phyloP scores from a whole-genome alignment of 2,888 invertebrate genomes.

The Drosophila emarginata region DNA sequence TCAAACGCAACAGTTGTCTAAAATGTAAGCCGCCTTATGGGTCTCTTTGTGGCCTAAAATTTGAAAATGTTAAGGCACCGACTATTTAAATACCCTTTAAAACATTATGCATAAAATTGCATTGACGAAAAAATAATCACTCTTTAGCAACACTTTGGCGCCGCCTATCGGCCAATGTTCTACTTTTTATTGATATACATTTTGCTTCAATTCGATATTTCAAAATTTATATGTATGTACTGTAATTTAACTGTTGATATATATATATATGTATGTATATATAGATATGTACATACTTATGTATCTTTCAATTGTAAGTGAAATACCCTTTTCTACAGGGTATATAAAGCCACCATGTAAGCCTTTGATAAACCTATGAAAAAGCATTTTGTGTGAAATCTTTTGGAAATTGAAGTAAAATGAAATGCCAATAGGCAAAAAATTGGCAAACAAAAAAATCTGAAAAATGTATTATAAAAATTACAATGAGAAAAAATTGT shows the following conservation, averaged over 20 bases:
- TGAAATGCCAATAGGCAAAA: neutral
- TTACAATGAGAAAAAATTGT: neutral
- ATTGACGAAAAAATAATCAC: too few species aligned
- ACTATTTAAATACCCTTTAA: neutral
- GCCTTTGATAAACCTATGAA: conserved; percentile 1
- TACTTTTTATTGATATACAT: too few species aligned
- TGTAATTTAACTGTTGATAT: too few species aligned
- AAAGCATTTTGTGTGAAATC: conserved; percentile 4
- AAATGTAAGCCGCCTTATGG: conserved; percentile 22
- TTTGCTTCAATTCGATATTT: too few species aligned
- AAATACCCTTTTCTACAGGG: neutral
- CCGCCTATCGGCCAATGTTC: neutral
- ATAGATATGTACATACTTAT: too few species aligned
- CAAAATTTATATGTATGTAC: too few species aligned
- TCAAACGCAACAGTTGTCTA: conserved; percentile 41
- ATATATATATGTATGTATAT: too few species aligned
- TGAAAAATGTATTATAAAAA: neutral
- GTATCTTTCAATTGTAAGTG: too few species aligned
- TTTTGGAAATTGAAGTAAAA: neutral
- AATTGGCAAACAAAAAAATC: neutral
- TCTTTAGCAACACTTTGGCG: neutral
- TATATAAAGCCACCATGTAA: conserved; percentile 1
- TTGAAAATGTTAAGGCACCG: neutral
- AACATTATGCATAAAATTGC: too few species aligned
- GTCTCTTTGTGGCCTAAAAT: neutral